Evolutionary conservation across 2,888 invertebrate genomes (phyloP), one percentile per base, ranked within the genome.

Genomic region (Julus scandinavius): DNA sequence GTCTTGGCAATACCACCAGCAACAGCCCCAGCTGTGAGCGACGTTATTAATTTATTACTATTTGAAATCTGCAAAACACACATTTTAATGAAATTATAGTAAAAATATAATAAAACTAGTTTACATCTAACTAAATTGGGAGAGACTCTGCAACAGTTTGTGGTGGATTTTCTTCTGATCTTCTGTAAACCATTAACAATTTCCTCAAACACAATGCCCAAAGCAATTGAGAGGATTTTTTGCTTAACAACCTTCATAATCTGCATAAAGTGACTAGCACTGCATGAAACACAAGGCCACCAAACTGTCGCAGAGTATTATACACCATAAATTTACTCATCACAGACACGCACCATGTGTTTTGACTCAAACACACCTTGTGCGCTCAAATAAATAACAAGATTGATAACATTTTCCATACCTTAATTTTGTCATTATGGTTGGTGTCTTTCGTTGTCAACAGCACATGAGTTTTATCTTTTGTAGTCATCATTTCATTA

Each of bases 1-100:
- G 99, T 98, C 93, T 99, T 99, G 45, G 99, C 99, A 9, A 93
- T 90, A 3, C 97, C 98, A 38, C 99, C 99, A 49, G 99, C 99
- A 38, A 95, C 93, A 0, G 99, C 99, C 54, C 99, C 99, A 0
- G 99, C 96, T 87, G 95, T 92, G 90, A 99, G 94, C 91, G 98
- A 98, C 89, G 97, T 96, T 90, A 95, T 91, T 88, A 97, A 89
- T 85, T 89, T 87, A 45, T 89, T 58, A 49, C 88, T 54, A 40
- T 88, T 87, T n/a, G 89, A 87, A 20, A 89, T 38, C 88, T 89
- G 20, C 1, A 49, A 49, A 86, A 45, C 41, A 50, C 54, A 50
- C 54, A 50, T 86, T 45, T 50, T 20, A 85, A 40, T n/a, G 5
- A 85, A 45, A 85, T 11, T 54, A 86, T 50, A 49, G 5, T 4